phyloP scores from a whole-genome alignment of 2,113 vertebrate genomes.

The Odobenus rosmarus region DNA sequence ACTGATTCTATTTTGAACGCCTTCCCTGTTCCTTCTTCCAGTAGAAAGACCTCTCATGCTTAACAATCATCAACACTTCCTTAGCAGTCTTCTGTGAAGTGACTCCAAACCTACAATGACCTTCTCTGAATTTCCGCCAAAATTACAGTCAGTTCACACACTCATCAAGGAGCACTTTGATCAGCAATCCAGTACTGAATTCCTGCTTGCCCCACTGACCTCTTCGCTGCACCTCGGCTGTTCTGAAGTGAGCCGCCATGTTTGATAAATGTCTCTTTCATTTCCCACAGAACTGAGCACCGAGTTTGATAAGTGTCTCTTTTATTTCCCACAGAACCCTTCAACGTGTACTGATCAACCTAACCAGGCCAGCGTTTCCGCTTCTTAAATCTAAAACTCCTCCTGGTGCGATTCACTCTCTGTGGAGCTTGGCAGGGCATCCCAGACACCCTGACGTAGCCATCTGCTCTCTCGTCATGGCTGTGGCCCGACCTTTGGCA shows the following conservation, averaged over 20 bases:
- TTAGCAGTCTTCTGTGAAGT: slow-evolving; percentile 24
- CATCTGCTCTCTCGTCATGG: background rate
- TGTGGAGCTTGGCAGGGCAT: background rate
- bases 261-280: background rate
- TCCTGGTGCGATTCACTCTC: background rate
- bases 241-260: background rate
- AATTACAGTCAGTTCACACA: background rate
- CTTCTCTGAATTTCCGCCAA: slow-evolving; percentile 6
- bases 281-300: background rate
- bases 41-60: background rate
- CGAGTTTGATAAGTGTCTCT: background rate
- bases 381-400: background rate
- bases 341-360: background rate
- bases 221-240: background rate
- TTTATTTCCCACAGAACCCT: background rate
- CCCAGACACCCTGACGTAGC: background rate
- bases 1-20: background rate
- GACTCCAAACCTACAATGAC: background rate
- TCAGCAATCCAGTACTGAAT: background rate
- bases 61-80: background rate
- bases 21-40: background rate
- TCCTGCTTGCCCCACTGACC: background rate
- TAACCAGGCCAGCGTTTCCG: background rate
- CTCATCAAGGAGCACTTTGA: background rate
- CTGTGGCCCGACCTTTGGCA: background rate